Conservation (phyloP, 1,140 invertebrate species). For the Magallana ariakensis region DNA sequence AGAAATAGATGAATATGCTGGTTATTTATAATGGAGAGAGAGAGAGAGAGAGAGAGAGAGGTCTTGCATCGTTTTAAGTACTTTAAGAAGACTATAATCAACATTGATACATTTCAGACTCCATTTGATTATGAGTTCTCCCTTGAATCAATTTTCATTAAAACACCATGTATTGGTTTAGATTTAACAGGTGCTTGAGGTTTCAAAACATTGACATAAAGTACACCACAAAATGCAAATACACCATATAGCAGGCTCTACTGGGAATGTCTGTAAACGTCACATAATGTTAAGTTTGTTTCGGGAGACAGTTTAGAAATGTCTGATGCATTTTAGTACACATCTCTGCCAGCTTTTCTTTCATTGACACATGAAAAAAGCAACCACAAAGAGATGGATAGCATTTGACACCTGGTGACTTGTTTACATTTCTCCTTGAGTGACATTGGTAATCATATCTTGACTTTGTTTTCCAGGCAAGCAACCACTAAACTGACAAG, state of each 20-base stretch:
- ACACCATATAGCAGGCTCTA: neutral
- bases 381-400: conserved; percentile 12
- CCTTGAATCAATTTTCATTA: too few relatives aligned
- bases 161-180: neutral
- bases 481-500: neutral
- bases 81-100: too few relatives aligned
- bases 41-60: neutral
- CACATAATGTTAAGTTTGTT: neutral
- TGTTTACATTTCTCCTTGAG: conserved; percentile 41
- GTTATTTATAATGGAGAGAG: neutral
- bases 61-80: too few relatives aligned
- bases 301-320: neutral
- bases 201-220: conserved; percentile 5
- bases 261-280: neutral
- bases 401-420: conserved; percentile 21
- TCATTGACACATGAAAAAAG: neutral
- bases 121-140: too few relatives aligned
- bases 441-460: conserved; percentile 41
- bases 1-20: neutral
- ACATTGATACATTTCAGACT: too few relatives aligned
- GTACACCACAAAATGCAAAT: neutral
- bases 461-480: neutral
- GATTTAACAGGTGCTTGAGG: neutral
- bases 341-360: conserved; percentile 2
- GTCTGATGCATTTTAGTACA: neutral